phyloP scores from a whole-genome alignment of 2,113 vertebrate genomes.

The Thamnophis sirtalis region DNA sequence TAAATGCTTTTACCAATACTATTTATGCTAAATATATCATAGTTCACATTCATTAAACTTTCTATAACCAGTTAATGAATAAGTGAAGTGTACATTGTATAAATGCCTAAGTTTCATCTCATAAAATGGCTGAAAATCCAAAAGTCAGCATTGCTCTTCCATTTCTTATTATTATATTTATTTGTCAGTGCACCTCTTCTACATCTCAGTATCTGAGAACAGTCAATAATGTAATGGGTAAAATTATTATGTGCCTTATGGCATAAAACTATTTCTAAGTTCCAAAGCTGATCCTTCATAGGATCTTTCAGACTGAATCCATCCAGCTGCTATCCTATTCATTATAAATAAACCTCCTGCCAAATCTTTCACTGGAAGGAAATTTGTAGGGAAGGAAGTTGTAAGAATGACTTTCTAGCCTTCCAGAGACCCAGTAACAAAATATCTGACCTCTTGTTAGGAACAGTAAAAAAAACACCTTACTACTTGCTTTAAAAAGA shows the following conservation, averaged over 20 bases:
- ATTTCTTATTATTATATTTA: background rate
- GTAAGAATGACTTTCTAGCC: background rate
- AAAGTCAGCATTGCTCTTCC: no score
- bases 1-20: no score
- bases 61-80: no score
- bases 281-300: background rate
- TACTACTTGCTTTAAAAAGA: background rate
- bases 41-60: no score
- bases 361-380: background rate
- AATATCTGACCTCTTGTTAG: background rate
- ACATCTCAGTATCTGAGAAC: background rate
- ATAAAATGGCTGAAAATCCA: background rate
- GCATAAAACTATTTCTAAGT: background rate
- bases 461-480: background rate
- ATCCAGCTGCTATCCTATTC: background rate
- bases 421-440: background rate
- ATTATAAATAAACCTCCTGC: background rate
- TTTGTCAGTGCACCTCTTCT: background rate
- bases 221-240: background rate
- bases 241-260: background rate
- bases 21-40: no score
- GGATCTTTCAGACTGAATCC: background rate
- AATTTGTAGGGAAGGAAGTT: background rate
- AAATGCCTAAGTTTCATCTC: no score
- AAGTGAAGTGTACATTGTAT: no score